Evolutionary conservation across 2,888 invertebrate genomes (phyloP), one percentile per base, ranked within the genome.

Genomic region (Agriotes lineatus): DNA sequence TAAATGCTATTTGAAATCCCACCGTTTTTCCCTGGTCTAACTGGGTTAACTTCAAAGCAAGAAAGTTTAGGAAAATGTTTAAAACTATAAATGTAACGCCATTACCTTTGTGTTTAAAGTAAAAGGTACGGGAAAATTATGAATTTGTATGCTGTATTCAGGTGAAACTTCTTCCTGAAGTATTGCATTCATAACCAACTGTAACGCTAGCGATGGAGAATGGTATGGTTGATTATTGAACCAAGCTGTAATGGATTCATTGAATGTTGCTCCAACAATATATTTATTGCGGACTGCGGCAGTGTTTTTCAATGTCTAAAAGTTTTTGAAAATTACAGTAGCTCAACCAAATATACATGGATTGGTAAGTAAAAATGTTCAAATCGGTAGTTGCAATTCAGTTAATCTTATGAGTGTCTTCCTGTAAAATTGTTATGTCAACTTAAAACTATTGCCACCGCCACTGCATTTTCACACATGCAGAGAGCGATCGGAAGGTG

Each of bases 201-300:
- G 88, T 1, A 94, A 81, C 0, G 93, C 86, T 0, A 90, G 85
- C 0, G 92, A 91, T 0, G 92, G 88, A 52, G 56, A 56, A 63
- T 65, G 60, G 45, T 88, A 90, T 0, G 93, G 92, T 78, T 94
- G 92, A 80, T 93, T 93, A 78, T 94, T 95, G 82, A 94, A 92
- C 88, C 91, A 91, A 0, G 90, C 92, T 0, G 86, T 90, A 0
- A 90, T 87, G 0, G 82, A 78, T 0, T 81, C 81, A 0, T 84
- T 75, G 75, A 89, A 86, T 0, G 88, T 87, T 0, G 90, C 89
- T 0, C 90, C 91, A 0, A 86, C 86, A 67, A 91, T 79, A 70
- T 90, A 85, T 14, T 75, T 69, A 59, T 78, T 74, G 35, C 80
- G 74, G 2, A 82, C 80, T 10, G 76, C 76, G 5, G 78, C 74